A percentile compares a stretch with the other conserved stretches of the same genome.
Conservation (phyloP, 2,113 vertebrate genomes). For the Melanerpes formicivorus region DNA sequence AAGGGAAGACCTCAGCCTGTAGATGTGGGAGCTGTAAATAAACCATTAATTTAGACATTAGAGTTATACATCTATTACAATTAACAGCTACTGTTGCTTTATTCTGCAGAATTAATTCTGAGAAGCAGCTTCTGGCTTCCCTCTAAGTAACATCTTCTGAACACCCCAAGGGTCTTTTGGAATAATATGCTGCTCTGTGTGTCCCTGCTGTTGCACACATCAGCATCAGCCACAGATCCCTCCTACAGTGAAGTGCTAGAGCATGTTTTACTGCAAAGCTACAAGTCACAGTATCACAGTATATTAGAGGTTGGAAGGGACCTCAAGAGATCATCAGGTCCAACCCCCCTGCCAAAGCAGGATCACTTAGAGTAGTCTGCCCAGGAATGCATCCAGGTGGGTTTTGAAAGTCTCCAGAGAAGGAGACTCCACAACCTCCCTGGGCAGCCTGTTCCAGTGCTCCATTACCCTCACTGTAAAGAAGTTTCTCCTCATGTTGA, state of each 20-base stretch:
- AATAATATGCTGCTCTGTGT: not conserved
- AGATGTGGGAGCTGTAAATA: not conserved
- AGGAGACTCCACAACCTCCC: too few relatives aligned
- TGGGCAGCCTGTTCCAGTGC: too few relatives aligned
- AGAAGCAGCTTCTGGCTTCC: not conserved
- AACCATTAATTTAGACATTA: not conserved
- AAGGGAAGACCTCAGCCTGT: not conserved
- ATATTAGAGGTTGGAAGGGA: too few relatives aligned
- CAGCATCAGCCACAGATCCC: not conserved
- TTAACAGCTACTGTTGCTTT: not conserved
- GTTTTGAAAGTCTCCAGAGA: too few relatives aligned
- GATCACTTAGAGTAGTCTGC: too few relatives aligned
- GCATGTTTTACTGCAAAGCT: not conserved
- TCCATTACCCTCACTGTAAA: too few relatives aligned
- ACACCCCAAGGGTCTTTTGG: accelerated
- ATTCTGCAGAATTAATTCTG: not conserved
- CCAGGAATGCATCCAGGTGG: too few relatives aligned
- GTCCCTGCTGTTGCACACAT: not conserved
- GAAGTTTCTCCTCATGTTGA: too few relatives aligned
- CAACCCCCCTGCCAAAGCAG: too few relatives aligned
- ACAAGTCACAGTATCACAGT: not conserved
- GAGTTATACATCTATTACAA: not conserved
- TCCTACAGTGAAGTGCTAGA: not conserved
- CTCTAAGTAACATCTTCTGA: not conserved
- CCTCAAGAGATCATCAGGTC: too few relatives aligned